These are phyloP conservation scores for Homarus gammarus DNA, from an alignment of 2,888 invertebrate genomes.

Conservation along the genomic window DNA sequence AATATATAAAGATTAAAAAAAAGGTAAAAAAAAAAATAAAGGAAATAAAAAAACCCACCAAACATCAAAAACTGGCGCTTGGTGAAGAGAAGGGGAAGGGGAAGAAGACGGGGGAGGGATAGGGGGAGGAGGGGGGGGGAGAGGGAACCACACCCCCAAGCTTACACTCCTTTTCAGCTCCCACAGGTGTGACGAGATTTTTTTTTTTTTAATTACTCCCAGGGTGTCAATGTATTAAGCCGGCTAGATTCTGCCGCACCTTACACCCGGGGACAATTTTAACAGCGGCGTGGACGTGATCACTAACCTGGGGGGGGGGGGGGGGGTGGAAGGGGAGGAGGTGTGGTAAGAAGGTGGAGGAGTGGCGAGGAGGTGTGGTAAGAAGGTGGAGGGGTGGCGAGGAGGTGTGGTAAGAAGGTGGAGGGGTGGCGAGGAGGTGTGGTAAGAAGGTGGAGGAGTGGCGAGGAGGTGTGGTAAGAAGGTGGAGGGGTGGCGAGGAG, in stretches of 20 bases:
- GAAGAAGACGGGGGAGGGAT: not conserved
- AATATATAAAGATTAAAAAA: not conserved
- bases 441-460: no score
- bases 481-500: not conserved
- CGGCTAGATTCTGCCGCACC: slow-evolving; percentile 47
- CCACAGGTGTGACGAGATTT: slow-evolving; percentile 11
- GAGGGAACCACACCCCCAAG: not conserved
- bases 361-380: no score
- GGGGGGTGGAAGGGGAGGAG: not conserved
- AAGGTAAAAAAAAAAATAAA: not conserved
- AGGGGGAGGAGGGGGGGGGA: not conserved
- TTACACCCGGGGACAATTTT: slow-evolving; percentile 35
- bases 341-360: not conserved
- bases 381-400: not conserved
- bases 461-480: no score
- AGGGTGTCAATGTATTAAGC: slow-evolving; percentile 64
- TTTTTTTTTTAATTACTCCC: slow-evolving; percentile 46
- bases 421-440: not conserved
- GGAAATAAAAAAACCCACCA: not conserved
- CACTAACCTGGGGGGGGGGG: not conserved
- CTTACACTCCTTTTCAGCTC: slow-evolving; percentile 8
- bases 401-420: not conserved
- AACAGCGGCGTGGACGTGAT: not conserved
- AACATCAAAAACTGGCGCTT: slow-evolving; percentile 17
- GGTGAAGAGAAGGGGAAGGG: not conserved